A percentile compares a stretch with the other conserved stretches of the same genome.
Evolutionary conservation across 35 echinoderm and acorn worm species (phyloP).

Genomic region (Lytechinus pictus): DNA sequence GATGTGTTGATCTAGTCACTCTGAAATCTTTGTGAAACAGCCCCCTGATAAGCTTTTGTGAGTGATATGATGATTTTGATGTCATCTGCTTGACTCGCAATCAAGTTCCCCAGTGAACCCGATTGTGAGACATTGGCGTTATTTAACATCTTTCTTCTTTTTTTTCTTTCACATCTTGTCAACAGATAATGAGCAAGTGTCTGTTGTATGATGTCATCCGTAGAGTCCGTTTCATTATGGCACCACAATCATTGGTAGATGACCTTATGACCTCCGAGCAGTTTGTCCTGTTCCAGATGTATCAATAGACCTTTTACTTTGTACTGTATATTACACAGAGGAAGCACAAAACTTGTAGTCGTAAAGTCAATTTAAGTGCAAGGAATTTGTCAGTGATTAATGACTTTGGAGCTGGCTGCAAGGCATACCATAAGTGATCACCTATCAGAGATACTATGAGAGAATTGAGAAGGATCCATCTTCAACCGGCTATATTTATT

Average conservation of each 20-base stretch:
- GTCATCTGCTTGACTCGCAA: too few species aligned
- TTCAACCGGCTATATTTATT: background rate
- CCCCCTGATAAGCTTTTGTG: too few species aligned
- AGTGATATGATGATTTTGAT: too few species aligned
- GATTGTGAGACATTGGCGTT: background rate
- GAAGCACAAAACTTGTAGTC: background rate
- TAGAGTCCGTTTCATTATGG: background rate
- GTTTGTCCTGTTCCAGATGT: background rate
- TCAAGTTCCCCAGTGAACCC: background rate
- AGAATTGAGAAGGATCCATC: background rate
- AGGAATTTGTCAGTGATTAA: background rate
- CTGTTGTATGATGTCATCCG: background rate
- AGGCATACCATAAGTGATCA: background rate
- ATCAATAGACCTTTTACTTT: background rate
- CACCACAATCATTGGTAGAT: conserved; percentile 17
- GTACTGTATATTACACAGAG: background rate
- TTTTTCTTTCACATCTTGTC: background rate
- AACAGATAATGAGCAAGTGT: background rate
- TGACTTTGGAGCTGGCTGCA: background rate
- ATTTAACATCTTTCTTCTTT: background rate
- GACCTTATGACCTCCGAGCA: background rate
- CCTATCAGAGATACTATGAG: background rate
- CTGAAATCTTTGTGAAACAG: too few species aligned
- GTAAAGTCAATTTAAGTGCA: background rate
- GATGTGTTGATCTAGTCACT: too few species aligned